Base-by-base conservation (phyloP, 2,113 vertebrate species). In the Anseranas semipalmata region DNA sequence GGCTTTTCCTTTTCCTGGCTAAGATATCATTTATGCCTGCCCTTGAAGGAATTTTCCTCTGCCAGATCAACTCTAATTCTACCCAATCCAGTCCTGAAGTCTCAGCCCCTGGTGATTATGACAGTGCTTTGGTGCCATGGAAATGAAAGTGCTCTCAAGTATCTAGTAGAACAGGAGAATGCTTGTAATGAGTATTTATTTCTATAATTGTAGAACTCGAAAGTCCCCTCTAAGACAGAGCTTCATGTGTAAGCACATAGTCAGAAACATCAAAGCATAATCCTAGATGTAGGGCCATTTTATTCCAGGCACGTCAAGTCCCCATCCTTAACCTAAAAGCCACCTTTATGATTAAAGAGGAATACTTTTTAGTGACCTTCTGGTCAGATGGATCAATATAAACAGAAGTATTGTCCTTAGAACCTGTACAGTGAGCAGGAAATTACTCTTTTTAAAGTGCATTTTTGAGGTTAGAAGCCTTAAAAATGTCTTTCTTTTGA, bases 211-310 rank as follows among this genome's bases (percentile, higher is more conserved):
- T 27, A 79, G 88, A 72, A 89, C 74, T 89, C 5, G 5, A 93
- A 96, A 89, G 73, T 90, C 53, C 37, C 62, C 74, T 92, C 80
- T 62, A 48, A 92, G 86, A 79, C 53, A 81, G 16, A 88, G 20
- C 56, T 90, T 84, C 48, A 20, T 48, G 27, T 71, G 62, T 78
- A 92, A 86, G 56, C 66, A 72, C 30, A 73, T 5, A 48, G 43
- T 18, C 33, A 92, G 52, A 84, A 86, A 93, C 80, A 91, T 90
- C 73, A 96, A 96, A 96, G 65, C n/a, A 27, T 56, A 48, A 45
- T n/a, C 43, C 35, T 65, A 72, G 53, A 87, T 63, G 83, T 90
- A 75, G 52, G 33, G n/a, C 10, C 35, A 50, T 89, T 94, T 94
- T 76, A 66, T 72, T 95, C 66, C 76, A 89, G 65, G 53, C n/a